Conservation (phyloP, 2,888 invertebrate genomes). For the Disparrhopalites patrizii region DNA sequence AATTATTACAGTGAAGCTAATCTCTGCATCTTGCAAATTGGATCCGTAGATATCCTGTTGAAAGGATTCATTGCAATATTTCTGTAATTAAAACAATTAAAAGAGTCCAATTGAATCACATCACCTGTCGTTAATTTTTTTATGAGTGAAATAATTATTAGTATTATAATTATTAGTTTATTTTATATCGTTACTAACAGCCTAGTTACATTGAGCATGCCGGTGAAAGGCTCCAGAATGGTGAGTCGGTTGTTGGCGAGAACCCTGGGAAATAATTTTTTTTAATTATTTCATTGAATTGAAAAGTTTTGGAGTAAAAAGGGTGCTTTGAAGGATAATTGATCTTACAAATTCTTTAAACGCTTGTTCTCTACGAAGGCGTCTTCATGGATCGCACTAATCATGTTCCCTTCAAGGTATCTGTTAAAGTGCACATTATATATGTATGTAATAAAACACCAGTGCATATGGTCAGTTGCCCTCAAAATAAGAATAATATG, state of each 20-base stretch:
- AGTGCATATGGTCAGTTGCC: too few relatives aligned
- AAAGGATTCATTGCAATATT: conserved; percentile 5
- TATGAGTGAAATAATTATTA: too few relatives aligned
- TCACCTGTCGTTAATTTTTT: too few relatives aligned
- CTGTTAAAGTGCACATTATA: conserved; percentile 13
- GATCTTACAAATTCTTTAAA: conserved; percentile 34
- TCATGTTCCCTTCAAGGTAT: conserved; percentile 29
- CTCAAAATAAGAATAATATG: too few relatives aligned
- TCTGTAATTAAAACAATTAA: background rate
- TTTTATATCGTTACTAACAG: too few relatives aligned
- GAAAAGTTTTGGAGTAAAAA: background rate
- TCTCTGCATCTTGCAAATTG: background rate
- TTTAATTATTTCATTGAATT: too few relatives aligned
- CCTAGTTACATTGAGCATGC: too few relatives aligned
- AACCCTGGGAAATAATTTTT: conserved; percentile 9
- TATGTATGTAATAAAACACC: too few relatives aligned
- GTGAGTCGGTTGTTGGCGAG: background rate
- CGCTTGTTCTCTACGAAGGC: conserved; percentile 32
- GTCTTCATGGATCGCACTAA: conserved; percentile 27
- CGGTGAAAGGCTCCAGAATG: background rate
- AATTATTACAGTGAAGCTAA: conserved; percentile 3
- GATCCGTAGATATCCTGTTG: background rate
- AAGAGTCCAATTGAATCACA: too few relatives aligned
- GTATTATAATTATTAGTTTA: too few relatives aligned
- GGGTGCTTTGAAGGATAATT: background rate